Percentiles rank a stretch among this genome's conserved stretches.
These are phyloP conservation scores for Mola mola DNA, from an alignment of 2,113 vertebrate genomes.

Conservation along the genomic window DNA sequence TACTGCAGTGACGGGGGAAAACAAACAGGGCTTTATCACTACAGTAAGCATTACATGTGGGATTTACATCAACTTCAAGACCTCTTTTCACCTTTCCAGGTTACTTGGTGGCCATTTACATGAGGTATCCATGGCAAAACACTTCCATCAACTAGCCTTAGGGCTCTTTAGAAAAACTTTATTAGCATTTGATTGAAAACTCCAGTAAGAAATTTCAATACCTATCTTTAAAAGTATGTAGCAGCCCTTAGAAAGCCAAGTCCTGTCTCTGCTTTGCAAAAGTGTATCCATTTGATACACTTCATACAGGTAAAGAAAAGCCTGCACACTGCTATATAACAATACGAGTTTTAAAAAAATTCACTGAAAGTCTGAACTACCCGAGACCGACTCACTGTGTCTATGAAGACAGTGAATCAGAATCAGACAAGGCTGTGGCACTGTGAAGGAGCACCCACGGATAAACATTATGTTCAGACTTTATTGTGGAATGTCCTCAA, in stretches of 20 bases:
- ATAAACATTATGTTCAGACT: slow-evolving; percentile 7
- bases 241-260: slow-evolving; percentile 8
- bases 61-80: slow-evolving; percentile 68
- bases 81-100: slow-evolving; percentile 59
- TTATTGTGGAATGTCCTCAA: slow-evolving; percentile 13
- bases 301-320: slow-evolving; percentile 31
- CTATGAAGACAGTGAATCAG: slow-evolving; percentile 18
- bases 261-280: slow-evolving; percentile 16
- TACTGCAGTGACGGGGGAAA: slow-evolving; percentile 58
- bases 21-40: slow-evolving; percentile 71
- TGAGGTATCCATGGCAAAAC: slow-evolving; percentile 19
- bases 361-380: slow-evolving; percentile 22
- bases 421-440: slow-evolving; percentile 18
- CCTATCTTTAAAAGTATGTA: slow-evolving; percentile 26
- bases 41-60: slow-evolving; percentile 67
- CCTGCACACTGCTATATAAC: slow-evolving; percentile 2
- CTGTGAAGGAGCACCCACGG: slow-evolving; percentile 11
- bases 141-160: slow-evolving; percentile 17
- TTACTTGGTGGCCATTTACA: slow-evolving; percentile 55
- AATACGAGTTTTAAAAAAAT: slow-evolving; percentile 17
- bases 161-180: slow-evolving; percentile 10
- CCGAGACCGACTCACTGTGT: slow-evolving; percentile 26
- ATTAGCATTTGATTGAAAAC: slow-evolving; percentile 49
- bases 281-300: slow-evolving; percentile 5
- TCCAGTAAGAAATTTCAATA: slow-evolving; percentile 41